A percentile compares a stretch with the other conserved stretches of the same genome.
phyloP scores from a whole-genome alignment of 2,113 vertebrate genomes.

The Silurus glanis region DNA sequence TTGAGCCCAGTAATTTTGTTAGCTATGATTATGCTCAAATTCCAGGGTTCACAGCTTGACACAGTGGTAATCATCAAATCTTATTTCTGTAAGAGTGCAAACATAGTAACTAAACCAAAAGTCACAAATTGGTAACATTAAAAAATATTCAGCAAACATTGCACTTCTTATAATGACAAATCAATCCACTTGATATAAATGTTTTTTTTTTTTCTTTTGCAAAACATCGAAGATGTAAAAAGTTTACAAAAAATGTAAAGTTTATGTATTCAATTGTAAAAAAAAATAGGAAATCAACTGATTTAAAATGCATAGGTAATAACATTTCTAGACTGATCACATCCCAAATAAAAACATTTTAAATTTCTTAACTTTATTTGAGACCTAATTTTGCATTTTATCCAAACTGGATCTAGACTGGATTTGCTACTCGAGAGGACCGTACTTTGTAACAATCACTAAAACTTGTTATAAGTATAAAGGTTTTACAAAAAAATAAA shows the following conservation, averaged over 20 bases:
- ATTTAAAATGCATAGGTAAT: conserved; percentile 43
- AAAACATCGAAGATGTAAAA: not conserved
- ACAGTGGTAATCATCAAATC: conserved; percentile 16
- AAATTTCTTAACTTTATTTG: not conserved
- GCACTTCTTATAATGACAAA: conserved; percentile 4
- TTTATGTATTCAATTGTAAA: conserved; percentile 23
- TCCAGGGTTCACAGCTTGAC: not conserved
- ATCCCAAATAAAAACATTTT: not conserved
- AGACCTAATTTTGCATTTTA: conserved; percentile 13
- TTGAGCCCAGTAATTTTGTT: not conserved
- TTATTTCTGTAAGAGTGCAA: conserved; percentile 25
- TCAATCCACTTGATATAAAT: not conserved
- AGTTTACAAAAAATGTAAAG: conserved; percentile 4
- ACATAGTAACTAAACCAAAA: conserved; percentile 32
- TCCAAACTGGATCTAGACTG: not conserved
- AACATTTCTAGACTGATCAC: not conserved
- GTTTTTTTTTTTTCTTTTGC: not conserved
- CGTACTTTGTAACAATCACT: not conserved
- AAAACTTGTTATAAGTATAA: not conserved
- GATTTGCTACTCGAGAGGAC: conserved; percentile 19
- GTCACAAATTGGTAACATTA: not conserved
- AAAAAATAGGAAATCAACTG: not conserved
- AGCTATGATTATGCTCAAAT: not conserved
- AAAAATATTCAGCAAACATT: not conserved
- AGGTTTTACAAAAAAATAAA: not conserved